Base-by-base conservation (phyloP, 1,140 invertebrate genomes). In the Carposina sasakii region DNA sequence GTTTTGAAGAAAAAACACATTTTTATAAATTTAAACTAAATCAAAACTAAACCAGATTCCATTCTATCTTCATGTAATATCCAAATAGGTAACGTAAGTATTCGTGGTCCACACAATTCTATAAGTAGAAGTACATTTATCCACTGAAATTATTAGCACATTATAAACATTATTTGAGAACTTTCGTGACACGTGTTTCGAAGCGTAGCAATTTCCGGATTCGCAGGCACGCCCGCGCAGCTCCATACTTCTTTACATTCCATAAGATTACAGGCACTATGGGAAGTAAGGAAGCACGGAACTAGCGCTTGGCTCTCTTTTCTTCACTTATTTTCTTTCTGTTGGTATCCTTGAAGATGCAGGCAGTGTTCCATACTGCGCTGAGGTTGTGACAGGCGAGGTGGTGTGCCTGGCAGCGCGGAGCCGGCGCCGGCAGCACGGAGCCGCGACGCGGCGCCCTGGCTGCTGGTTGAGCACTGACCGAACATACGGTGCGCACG, bases 181-280 rank as follows among this genome's bases (percentile, higher is more conserved):
- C 46, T 53, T 50, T 45, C 40, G 31, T 61, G 57, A 71, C 69
- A 58, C 51, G 48, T 57, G n/a, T n/a, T n/a, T n/a, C n/a, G n/a
- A n/a, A n/a, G 50, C 49, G 44, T 55, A 62, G 39, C 42, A 24
- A 52, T 54, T 63, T 58, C 54, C 58, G 50, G 58, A 63, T 52
- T 50, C 57, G 79, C 47, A 54, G 76, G 48, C 60, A 73, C 68
- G 72, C 83, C 77, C 71, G 77, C 81, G 86, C 81, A 74, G 91
- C 93, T 94, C 93, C 93, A 96, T 95, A 96, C 93, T 96, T 96
- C 94, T 95, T 95, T 96, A 96, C 94, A 96, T 96, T 96, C 94
- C 94, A 96, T 96, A 96, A 77, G 89, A 79, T 89, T 74, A 87
- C 87, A 87, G 88, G 81, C 86, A 92, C 92, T 95, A 95, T 95